Conservation (phyloP, 2,797 vertebrate species). For the Nyctibius grandis region DNA sequence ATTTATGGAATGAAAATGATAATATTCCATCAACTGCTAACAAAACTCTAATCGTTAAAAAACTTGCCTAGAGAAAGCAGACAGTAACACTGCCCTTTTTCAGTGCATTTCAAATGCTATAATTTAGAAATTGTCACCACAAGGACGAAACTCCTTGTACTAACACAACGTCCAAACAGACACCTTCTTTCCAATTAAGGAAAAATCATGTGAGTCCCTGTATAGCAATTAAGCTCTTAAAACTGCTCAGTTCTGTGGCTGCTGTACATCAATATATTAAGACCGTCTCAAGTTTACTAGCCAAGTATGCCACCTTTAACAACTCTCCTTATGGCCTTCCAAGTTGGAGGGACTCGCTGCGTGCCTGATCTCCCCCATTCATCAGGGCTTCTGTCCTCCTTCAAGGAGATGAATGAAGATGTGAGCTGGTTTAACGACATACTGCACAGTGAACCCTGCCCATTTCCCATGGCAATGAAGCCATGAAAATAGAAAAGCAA, state of each 20-base stretch:
- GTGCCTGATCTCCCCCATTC: neutral
- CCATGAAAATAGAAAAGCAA: neutral
- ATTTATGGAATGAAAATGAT: neutral
- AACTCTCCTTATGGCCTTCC: neutral
- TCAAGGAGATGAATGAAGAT: neutral
- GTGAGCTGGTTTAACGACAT: neutral
- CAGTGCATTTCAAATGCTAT: neutral
- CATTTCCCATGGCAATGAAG: too few species aligned
- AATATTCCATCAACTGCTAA: neutral
- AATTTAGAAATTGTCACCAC: neutral
- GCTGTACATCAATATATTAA: neutral
- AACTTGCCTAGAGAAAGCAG: neutral
- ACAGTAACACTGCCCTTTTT: neutral
- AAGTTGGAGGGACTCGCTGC: neutral
- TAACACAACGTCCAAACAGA: rapidly evolving
- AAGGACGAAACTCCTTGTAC: neutral
- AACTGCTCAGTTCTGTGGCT: neutral
- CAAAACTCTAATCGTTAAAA: neutral
- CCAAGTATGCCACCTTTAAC: neutral
- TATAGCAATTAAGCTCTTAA: neutral
- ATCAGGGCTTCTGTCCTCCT: neutral
- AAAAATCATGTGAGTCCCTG: neutral
- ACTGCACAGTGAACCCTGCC: too few species aligned
- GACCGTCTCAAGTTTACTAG: neutral
- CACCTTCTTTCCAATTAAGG: neutral